Base-by-base conservation (phyloP, 2,888 invertebrate genomes). In the Cosmopolites sordidus region DNA sequence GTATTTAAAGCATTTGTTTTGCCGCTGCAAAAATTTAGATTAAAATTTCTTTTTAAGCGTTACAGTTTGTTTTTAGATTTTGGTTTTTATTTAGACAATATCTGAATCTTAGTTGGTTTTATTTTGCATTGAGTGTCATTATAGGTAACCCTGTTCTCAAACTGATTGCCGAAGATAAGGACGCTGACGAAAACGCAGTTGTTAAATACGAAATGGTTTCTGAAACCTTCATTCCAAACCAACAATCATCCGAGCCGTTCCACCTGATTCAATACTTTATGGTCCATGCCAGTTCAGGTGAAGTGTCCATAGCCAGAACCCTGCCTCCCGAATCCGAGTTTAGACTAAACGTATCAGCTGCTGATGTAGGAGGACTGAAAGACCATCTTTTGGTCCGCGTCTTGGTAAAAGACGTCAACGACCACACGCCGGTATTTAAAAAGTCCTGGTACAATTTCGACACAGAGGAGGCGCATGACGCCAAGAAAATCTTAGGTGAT, bases 381-480 rank as follows among this genome's bases (percentile, higher is more conserved):
- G 89, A 90, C 61, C 78, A 79, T 46, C 79, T 89, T 1, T 81
- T 82, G 4, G 72, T 92, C 2, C 79, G 85, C 60, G 78, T 92
- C n/a, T 81, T 81, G 43, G 80, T 92, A 0, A 81, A 82, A 64
- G 90, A 90, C 65, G 82, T 92, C 0, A 92, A 92, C 69, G 87
- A 92, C 63, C 90, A 92, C 68, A 82, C 86, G 3, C 92, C 92
- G 0, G 82, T 85, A 58, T 92, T 92, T 60, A 84, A 84, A 61
- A 87, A 89, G 61, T 82, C 88, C 0, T 88, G 85, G 83, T 92
- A 92, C 67, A 86, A 81, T 45, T 92, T 92, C 60, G 86, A 89
- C 64, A 81, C 89, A 0, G 81, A 86, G 46, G 93, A 93, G 75
- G 89, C 91, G 1, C 78, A 80, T 16, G 91, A 90, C 66, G 79